Evolutionary conservation across 2,113 vertebrate genomes (phyloP).

Genomic region (Alethe castanea): DNA sequence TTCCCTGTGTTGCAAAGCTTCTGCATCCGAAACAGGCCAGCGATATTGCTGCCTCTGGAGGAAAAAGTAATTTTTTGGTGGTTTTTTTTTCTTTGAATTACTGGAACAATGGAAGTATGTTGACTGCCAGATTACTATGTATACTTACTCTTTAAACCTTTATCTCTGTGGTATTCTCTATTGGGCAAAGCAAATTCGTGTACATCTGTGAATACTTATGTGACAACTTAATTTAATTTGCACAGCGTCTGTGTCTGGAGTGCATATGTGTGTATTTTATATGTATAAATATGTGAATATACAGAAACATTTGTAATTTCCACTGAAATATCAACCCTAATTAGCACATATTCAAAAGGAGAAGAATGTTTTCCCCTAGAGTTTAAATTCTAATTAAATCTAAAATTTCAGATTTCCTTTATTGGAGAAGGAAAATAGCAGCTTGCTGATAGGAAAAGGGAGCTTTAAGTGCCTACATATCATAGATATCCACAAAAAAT

Average conservation of each 20-base stretch:
- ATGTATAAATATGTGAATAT: not conserved
- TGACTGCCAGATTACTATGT: not conserved
- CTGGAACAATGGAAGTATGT: not conserved
- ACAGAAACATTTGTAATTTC: not conserved
- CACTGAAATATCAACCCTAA: not conserved
- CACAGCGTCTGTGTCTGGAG: not conserved
- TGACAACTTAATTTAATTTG: not conserved
- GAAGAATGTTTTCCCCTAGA: not conserved
- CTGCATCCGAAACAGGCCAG: not conserved
- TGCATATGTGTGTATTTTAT: not conserved
- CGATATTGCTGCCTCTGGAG: not conserved
- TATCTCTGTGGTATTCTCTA: not conserved
- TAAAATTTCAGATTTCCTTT: not conserved
- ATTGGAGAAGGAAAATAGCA: not conserved
- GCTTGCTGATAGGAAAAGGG: not conserved
- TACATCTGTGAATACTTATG: not conserved
- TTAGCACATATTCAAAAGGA: not conserved
- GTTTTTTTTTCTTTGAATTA: not conserved
- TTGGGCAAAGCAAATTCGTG: not conserved
- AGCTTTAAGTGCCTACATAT: not conserved
- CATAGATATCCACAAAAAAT: not conserved
- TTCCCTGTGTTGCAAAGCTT: not conserved
- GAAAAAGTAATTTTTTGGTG: not conserved
- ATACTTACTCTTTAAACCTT: not conserved
- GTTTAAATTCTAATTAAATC: not conserved